Evolutionary conservation across 2,888 invertebrate genomes (phyloP), one percentile per base, ranked within the genome.

Genomic region (Poecilobothrus nobilitatus): DNA sequence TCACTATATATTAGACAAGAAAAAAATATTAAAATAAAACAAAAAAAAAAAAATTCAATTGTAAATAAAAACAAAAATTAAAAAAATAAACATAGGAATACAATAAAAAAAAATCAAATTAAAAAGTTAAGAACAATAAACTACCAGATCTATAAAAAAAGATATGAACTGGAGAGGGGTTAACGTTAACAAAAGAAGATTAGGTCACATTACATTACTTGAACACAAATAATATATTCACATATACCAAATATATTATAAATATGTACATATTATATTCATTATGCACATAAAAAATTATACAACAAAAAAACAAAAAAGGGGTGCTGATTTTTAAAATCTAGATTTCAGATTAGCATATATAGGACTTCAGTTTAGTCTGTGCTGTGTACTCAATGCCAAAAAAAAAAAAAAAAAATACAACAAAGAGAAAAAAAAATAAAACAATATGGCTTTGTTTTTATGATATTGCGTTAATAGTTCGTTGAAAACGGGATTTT

Each of bases 261-360:
- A 27, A 27, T 27, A n/a, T n/a, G n/a, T n/a, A 27, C 27, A 27
- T 4, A 27, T n/a, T 27, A 27, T 27, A 27, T 27, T 27, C 27
- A 27, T 41, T 41, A 12, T 41, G 15, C 9, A 41, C 9, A 41
- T 41, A 41, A 41, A 41, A 41, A 41, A n/a, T n/a, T n/a, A n/a
- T n/a, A n/a, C n/a, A n/a, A 41, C 2, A 41, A 41, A 41, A 41
- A 41, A 9, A 12, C 41, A 15, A 53, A 53, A 53, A 53, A 53
- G n/a, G 53, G 53, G 53, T 53, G 53, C 18, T 53, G 53, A 53
- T 53, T 53, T 53, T 53, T 53, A 18, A 53, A 53, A 53, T 53
- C 53, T 53, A 53, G 53, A 53, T 53, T 53, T 53, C 53, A 53
- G 18, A 53, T 53, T 53, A 53, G 53, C 53, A 53, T 53, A 53